Conservation (phyloP, 2,113 vertebrate species). For the Grallaria varia region DNA sequence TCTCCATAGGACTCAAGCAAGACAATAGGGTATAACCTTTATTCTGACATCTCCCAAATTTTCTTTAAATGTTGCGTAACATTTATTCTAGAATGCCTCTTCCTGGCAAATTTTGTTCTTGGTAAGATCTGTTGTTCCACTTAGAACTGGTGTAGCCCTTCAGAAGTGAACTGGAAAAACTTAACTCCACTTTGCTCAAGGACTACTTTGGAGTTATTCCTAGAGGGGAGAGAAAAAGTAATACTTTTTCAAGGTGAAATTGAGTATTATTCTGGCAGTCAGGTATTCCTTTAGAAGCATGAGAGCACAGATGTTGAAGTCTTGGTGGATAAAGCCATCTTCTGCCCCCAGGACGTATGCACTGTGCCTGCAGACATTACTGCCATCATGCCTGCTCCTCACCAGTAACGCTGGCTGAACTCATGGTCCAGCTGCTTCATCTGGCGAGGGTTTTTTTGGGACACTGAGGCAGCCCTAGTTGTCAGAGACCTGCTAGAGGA, state of each 20-base stretch:
- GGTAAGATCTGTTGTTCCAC: background rate
- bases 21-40: rapidly evolving
- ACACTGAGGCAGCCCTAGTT: background rate
- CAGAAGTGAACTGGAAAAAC: background rate
- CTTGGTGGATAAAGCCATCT: background rate
- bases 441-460: rapidly evolving
- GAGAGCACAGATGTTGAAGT: background rate
- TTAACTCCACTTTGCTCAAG: background rate
- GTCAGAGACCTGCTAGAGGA: background rate
- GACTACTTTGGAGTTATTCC: background rate
- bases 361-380: background rate
- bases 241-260: background rate
- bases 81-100: background rate
- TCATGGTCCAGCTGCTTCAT: rapidly evolving
- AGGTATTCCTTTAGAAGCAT: background rate
- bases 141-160: background rate
- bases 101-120: background rate
- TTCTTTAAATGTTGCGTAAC: background rate
- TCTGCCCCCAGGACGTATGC: background rate
- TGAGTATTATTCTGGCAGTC: background rate
- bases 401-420: rapidly evolving
- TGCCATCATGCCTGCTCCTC: background rate
- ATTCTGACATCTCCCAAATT: background rate
- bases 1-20: rapidly evolving
- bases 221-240: background rate